phyloP scores from a whole-genome alignment of 2,797 vertebrate genomes.

The Antrozous pallidus region DNA sequence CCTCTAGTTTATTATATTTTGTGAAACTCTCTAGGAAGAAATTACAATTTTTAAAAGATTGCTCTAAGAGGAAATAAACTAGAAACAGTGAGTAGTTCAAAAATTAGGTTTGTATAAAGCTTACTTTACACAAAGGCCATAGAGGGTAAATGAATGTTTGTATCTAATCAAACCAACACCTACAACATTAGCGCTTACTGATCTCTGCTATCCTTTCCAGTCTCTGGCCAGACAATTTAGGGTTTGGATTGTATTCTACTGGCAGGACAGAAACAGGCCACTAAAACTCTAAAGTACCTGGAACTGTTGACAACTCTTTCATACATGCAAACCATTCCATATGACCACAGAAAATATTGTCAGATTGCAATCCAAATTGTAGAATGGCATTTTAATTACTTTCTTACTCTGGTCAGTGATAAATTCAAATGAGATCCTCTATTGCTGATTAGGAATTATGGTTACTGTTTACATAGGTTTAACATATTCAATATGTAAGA shows the following conservation, averaged over 20 bases:
- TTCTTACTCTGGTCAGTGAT: not conserved
- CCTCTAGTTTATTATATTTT: slow-evolving; percentile 7
- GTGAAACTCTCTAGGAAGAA: slow-evolving; percentile 19
- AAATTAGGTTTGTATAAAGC: not conserved
- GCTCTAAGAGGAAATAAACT: not conserved
- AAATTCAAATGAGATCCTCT: slow-evolving; percentile 3
- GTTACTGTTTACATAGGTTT: not conserved
- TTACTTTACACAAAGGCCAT: not conserved
- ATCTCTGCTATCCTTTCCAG: not conserved
- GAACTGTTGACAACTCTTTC: not conserved
- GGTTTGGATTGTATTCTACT: not conserved
- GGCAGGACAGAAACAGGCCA: not conserved
- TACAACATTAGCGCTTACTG: not conserved
- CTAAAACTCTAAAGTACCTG: not conserved
- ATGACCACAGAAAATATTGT: not conserved
- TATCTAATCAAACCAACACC: not conserved
- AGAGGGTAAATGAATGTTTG: not conserved
- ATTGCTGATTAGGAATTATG: not conserved
- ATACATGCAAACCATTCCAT: not conserved
- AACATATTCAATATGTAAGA: slow-evolving; percentile 17
- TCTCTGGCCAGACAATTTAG: not conserved
- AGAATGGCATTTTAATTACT: not conserved
- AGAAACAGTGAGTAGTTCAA: not conserved
- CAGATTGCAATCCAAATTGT: not conserved
- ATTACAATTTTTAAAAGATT: not conserved